Base-by-base conservation (phyloP, 2,888 invertebrate species). In the Odontomyia ornata region DNA sequence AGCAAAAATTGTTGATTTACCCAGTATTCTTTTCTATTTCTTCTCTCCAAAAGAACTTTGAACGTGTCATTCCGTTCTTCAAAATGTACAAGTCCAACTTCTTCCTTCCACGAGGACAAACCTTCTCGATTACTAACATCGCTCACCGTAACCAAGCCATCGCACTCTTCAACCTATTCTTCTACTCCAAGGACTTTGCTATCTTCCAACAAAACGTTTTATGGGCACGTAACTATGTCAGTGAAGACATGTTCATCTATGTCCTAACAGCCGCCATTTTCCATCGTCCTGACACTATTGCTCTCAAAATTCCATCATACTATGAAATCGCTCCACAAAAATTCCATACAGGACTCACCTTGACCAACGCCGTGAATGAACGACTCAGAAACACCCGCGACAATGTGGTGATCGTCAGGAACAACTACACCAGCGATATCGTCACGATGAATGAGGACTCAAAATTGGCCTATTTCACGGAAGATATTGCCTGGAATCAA, bases 301-400 rank as follows among this genome's bases (percentile, higher is more conserved):
- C 91, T 67, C 87, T 94, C 80, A 88, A 90, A 64, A 85, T 94
- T 25, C 94, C 94, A 27, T 90, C 93, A 28, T 90, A 91, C 60
- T 94, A 94, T 83, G 95, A 95, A 86, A 90, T 94, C 84, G 90
- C 91, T 86, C 95, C 95, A 1, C 90, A 93, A 85, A 90, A 91
- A 86, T 94, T 93, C 88, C 91, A 65, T 21, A 65, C 65, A 3
- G 30, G 18, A 3, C 18, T 65, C 7, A 65, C 65, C 21, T 83
- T 85, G 76, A 88, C 88, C 72, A 82, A 84, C 80, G 86, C 86
- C 27, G 85, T 87, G 78, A 85, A 86, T 76, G 79, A 87, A 27
- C 73, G 87, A 86, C 7, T 76, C 30, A 27, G 36, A 1, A 18
- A 76, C 56, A 5, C 36, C 56, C 28, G 65, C 3, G 56, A 76